phyloP scores from a whole-genome alignment of 2,888 invertebrate genomes.

The Ormyrus nitidulus region DNA sequence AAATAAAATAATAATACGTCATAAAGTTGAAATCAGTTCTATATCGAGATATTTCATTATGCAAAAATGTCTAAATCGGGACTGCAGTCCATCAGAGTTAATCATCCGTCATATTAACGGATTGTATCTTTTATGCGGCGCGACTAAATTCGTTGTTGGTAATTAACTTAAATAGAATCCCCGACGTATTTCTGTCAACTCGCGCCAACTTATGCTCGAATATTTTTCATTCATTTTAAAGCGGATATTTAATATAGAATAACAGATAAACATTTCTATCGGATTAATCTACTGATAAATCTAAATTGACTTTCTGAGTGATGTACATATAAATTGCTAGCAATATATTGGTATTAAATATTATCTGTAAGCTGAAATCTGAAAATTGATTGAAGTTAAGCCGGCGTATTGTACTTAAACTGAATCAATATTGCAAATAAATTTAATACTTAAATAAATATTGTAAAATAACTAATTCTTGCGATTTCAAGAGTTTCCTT shows the following conservation, averaged over 20 bases:
- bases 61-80: slow-evolving; percentile 2
- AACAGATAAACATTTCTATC: slow-evolving; percentile 30
- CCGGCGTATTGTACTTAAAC: background rate
- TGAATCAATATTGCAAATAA: background rate
- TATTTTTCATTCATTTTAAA: slow-evolving; percentile 29
- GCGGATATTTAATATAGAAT: slow-evolving; percentile 16
- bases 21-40: background rate
- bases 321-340: slow-evolving; percentile 9
- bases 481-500: no score
- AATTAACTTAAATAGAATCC: slow-evolving; percentile 41
- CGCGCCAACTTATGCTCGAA: slow-evolving; percentile 18
- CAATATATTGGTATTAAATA: slow-evolving; percentile 15
- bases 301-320: slow-evolving; percentile 31
- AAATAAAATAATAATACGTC: no score
- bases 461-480: no score
- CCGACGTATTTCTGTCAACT: slow-evolving; percentile 18
- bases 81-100: background rate
- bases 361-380: slow-evolving; percentile 1
- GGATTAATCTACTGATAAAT: slow-evolving; percentile 30
- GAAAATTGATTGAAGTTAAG: slow-evolving; percentile 11
- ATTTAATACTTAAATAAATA: no score
- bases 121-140: slow-evolving; percentile 20
- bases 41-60: slow-evolving; percentile 6
- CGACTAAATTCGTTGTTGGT: slow-evolving; percentile 20
- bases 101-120: background rate